Evolutionary conservation across 1,140 invertebrate genomes (phyloP).

Genomic region (Cydia pomonella): DNA sequence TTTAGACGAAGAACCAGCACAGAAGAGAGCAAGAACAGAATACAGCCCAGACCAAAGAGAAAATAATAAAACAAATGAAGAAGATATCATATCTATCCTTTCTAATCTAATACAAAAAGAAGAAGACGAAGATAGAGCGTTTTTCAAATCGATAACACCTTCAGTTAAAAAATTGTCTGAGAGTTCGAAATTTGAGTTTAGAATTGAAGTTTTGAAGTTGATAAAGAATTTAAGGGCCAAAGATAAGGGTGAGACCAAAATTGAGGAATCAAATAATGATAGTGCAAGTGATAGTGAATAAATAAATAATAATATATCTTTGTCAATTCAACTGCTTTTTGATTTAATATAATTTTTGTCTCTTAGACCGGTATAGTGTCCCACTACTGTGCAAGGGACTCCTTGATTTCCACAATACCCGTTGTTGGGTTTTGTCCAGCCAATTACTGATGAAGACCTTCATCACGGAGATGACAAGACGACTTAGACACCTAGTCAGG

Average conservation of each 20-base stretch:
- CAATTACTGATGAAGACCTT: no score
- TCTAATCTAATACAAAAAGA: conserved; percentile 33
- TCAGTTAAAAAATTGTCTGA: conserved; percentile 19
- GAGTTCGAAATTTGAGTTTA: conserved; percentile 29
- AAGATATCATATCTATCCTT: conserved; percentile 22
- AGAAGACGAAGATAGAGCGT: conserved; percentile 33
- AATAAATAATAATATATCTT: background rate
- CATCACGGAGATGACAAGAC: no score
- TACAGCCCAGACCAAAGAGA: background rate
- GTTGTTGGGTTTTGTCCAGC: no score
- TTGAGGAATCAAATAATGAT: background rate
- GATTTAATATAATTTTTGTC: no score
- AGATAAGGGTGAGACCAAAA: background rate
- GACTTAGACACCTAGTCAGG: no score
- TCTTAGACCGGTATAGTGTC: no score
- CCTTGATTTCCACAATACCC: no score
- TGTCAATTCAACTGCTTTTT: background rate
- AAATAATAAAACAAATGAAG: background rate
- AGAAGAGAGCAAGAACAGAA: conserved; percentile 1
- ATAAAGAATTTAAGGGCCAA: conserved; percentile 26
- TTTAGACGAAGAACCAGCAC: conserved; percentile 1
- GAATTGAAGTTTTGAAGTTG: conserved; percentile 31
- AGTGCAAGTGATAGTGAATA: conserved; percentile 22
- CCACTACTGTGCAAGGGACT: no score
- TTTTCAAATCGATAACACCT: conserved; percentile 34